A percentile compares a stretch with the other conserved stretches of the same genome.
phyloP scores from a whole-genome alignment of 2,888 invertebrate genomes.

The Limenitis camilla region DNA sequence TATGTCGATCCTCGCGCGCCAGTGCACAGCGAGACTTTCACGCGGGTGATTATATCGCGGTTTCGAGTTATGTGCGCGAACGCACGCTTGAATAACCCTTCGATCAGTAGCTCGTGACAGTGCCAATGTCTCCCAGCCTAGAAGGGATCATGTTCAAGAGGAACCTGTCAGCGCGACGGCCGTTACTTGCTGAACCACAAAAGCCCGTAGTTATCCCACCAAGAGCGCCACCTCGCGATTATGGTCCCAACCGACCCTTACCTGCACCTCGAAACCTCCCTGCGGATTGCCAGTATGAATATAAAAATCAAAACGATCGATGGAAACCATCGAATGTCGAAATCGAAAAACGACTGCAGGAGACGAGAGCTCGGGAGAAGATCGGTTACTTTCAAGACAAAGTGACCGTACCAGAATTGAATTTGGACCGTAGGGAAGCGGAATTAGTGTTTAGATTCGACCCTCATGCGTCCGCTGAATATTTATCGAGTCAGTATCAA shows the following conservation, averaged over 20 bases:
- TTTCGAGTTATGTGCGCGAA: constrained; percentile 63
- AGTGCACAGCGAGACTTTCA: constrained; percentile 39
- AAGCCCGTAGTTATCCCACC: constrained; percentile 62
- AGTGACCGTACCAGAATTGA: constrained; percentile 59
- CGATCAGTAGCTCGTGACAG: constrained; percentile 54
- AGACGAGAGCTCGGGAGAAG: constrained; percentile 62
- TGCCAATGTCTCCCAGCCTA: constrained; percentile 69
- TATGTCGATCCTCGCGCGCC: constrained; percentile 36
- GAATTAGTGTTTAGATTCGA: constrained; percentile 69
- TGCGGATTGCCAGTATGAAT: constrained; percentile 45
- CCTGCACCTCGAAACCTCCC: constrained; percentile 52
- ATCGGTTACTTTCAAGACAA: constrained; percentile 69
- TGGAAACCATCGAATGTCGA: constrained; percentile 70
- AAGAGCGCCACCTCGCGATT: constrained; percentile 63
- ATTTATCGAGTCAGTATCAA: constrained; percentile 60
- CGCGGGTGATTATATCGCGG: constrained; percentile 39
- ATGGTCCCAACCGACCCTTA: constrained; percentile 51
- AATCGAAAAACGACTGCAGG: constrained; percentile 62
- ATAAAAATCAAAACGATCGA: constrained; percentile 59
- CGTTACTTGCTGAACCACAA: constrained; percentile 67
- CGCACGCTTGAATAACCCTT: constrained; percentile 50
- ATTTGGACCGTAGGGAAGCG: constrained; percentile 62
- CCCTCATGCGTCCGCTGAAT: constrained; percentile 61
- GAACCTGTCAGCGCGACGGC: constrained; percentile 66
- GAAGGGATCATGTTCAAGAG: constrained; percentile 72